These are phyloP conservation scores for Phalera bucephala DNA, from an alignment of 2,888 invertebrate species.

Conservation along the genomic window DNA sequence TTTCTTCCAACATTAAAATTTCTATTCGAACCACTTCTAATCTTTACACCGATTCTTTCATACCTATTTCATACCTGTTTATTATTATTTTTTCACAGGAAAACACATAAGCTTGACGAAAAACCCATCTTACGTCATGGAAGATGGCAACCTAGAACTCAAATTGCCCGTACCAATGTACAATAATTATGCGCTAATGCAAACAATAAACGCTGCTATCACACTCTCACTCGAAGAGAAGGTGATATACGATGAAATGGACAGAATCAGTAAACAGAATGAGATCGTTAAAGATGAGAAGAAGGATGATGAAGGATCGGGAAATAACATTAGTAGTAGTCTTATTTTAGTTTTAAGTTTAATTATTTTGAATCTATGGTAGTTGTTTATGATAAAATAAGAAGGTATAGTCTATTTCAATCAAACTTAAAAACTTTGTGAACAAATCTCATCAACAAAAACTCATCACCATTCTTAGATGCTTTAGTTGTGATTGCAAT, in stretches of 20 bases:
- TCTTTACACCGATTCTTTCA: too few species aligned
- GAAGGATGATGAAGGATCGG: conserved; percentile 23
- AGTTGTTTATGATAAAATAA: conserved; percentile 13
- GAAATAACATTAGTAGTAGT: conserved; percentile 14
- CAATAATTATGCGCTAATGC: conserved; percentile 87
- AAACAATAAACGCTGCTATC: conserved; percentile 87
- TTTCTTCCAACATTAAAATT: too few species aligned
- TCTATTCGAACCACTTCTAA: too few species aligned
- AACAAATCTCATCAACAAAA: too few species aligned
- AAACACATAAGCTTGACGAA: conserved; percentile 42
- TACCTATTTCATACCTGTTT: too few species aligned
- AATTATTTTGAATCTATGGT: conserved; percentile 9
- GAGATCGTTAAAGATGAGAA: conserved; percentile 64
- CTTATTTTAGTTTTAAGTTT: conserved; percentile 20
- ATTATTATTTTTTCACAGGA: conserved; percentile 29
- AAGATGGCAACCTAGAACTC: conserved; percentile 54
- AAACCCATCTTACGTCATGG: conserved; percentile 54
- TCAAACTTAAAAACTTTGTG: too few species aligned
- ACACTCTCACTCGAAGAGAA: conserved; percentile 79
- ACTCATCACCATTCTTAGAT: too few species aligned
- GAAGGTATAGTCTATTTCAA: too few species aligned
- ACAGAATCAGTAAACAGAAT: conserved; percentile 63
- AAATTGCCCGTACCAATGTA: conserved; percentile 54
- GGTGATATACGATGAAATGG: conserved; percentile 74
- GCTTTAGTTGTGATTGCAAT: too few species aligned